A percentile compares a stretch with the other conserved stretches of the same genome.
phyloP scores from a whole-genome alignment of 1,140 invertebrate species.

The Samia ricini region DNA sequence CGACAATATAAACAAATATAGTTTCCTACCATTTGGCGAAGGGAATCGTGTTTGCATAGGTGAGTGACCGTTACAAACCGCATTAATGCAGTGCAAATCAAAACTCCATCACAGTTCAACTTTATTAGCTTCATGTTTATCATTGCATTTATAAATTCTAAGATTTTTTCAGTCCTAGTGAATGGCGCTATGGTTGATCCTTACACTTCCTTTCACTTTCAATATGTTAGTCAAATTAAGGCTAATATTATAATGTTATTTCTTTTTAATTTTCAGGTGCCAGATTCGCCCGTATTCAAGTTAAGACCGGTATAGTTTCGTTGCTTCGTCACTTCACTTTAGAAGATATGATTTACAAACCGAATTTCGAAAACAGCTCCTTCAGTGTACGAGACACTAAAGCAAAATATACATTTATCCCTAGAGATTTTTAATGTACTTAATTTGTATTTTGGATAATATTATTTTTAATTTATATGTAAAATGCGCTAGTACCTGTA shows the following conservation, averaged over 20 bases:
- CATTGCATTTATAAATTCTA: too few species aligned
- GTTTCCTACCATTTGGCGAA: conserved; percentile 84
- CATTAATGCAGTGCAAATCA: neutral
- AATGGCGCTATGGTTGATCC: too few species aligned
- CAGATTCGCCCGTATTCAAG: conserved; percentile 45
- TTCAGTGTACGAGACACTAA: conserved; percentile 22
- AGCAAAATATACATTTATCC: conserved; percentile 18
- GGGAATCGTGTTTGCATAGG: conserved; percentile 83
- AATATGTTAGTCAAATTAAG: too few species aligned
- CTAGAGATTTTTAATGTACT: conserved; percentile 12
- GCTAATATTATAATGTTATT: neutral
- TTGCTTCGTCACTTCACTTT: conserved; percentile 55
- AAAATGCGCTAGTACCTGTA: neutral
- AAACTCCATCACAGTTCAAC: too few species aligned
- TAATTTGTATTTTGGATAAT: neutral
- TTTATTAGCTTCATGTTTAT: neutral
- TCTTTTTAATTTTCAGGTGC: neutral
- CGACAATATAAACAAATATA: conserved; percentile 65
- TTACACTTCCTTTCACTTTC: too few species aligned
- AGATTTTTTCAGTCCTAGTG: too few species aligned
- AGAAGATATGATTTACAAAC: conserved; percentile 27
- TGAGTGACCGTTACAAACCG: conserved; percentile 16
- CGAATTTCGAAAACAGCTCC: conserved; percentile 27
- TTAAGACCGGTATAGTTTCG: conserved; percentile 61
- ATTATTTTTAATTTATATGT: neutral